Conservation (phyloP, 2,888 invertebrate species). For the Pseudococcus jackbeardsleyi region DNA sequence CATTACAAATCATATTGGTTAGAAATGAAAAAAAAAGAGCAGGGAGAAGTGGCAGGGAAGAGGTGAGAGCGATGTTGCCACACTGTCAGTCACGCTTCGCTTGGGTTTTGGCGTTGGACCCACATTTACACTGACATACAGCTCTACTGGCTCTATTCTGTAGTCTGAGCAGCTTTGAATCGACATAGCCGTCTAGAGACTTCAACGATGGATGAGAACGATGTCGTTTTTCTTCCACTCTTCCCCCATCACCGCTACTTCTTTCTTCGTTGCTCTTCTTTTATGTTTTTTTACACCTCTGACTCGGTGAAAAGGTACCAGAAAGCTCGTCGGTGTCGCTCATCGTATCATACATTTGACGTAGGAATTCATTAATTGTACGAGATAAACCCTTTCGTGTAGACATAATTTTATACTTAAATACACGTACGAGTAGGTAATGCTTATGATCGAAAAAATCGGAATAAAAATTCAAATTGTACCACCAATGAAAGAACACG, state of each 20-base stretch:
- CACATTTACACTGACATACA: conserved; percentile 64
- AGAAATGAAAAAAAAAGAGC: conserved; percentile 52
- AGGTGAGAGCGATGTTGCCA: conserved; percentile 64
- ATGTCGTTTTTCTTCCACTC: conserved; percentile 38
- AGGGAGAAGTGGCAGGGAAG: conserved; percentile 59
- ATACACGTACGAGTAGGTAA: not conserved
- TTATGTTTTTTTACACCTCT: not conserved
- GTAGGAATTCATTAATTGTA: conserved; percentile 2
- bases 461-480: conserved; percentile 4
- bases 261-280: not conserved
- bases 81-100: conserved; percentile 65
- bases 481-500: conserved; percentile 5
- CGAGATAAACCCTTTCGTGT: not conserved
- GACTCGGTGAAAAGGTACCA: not conserved
- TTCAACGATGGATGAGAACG: conserved; percentile 63
- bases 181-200: conserved; percentile 47
- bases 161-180: conserved; percentile 40
- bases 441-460: not conserved
- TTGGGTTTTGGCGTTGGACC: conserved; percentile 64
- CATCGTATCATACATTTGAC: not conserved
- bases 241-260: not conserved
- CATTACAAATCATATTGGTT: conserved; percentile 65
- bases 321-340: not conserved
- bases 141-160: conserved; percentile 58
- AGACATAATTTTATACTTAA: not conserved